A percentile compares a stretch with the other conserved stretches of the same genome.
Evolutionary conservation across 2,113 vertebrate species (phyloP).

Genomic region (Nibea coibor): DNA sequence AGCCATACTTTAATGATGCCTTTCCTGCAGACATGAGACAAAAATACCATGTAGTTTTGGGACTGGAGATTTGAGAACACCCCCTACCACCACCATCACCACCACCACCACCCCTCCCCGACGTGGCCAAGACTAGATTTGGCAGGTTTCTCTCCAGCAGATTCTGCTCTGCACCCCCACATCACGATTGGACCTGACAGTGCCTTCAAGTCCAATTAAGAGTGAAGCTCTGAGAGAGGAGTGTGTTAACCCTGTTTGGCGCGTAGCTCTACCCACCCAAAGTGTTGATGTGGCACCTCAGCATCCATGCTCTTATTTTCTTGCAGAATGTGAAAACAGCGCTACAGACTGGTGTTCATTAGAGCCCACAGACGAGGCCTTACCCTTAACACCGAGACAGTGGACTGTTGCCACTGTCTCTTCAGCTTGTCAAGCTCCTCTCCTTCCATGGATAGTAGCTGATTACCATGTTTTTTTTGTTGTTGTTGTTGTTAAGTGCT

Average conservation of each 20-base stretch:
- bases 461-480: conserved; percentile 22
- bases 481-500: conserved; percentile 13
- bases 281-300: conserved; percentile 72
- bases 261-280: conserved; percentile 61
- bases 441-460: conserved; percentile 7
- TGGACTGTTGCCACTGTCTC: conserved; percentile 46
- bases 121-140: conserved; percentile 71
- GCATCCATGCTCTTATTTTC: conserved; percentile 54
- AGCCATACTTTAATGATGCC: background rate
- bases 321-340: conserved; percentile 66
- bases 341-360: conserved; percentile 68
- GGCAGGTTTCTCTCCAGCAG: conserved; percentile 78
- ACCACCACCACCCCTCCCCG: background rate
- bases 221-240: conserved; percentile 73
- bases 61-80: conserved; percentile 37
- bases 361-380: conserved; percentile 48
- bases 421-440: conserved; percentile 47
- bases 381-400: conserved; percentile 36
- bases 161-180: conserved; percentile 70
- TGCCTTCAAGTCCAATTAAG: conserved; percentile 85
- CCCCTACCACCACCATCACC: background rate
- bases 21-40: conserved; percentile 10
- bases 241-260: conserved; percentile 78
- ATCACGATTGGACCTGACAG: conserved; percentile 82
- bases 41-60: conserved; percentile 31